Evolutionary conservation across 2,888 invertebrate genomes (phyloP), one percentile per base, ranked within the genome.

Genomic region (Gortyna flavago): DNA sequence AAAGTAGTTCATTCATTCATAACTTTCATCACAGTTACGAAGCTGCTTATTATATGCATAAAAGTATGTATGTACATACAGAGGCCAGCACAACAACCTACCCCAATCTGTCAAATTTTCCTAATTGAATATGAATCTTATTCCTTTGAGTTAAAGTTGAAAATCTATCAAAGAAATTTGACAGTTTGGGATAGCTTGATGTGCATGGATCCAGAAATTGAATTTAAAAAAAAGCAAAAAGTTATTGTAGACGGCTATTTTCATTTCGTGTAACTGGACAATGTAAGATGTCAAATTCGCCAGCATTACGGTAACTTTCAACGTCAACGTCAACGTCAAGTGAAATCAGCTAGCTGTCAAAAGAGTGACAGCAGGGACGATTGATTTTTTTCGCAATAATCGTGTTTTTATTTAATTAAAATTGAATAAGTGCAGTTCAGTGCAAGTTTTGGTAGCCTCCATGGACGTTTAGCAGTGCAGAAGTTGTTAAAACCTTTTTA

Each of bases 361-460:
- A 57, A 59, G 62, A 61, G 51, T 85, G 84, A 80, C 86, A 83
- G 84, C 66, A 79, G 51, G 41, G 78, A 62, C 80, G 78, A 81
- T 85, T 85, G 89, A 87, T 87, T 88, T 88, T 84, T 87, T 77
- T 83, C 83, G 86, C 79, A 84, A 73, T 88, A 51, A 66, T 51
- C 67, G 81, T 84, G 82, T 85, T 81, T 86, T 80, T 85, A 85
- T 77, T 86, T 83, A 77, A 83, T 79, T 87, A 70, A 73, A 77
- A 72, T 67, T 68, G 48, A 70, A 44, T 67, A 75, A 74, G 73
- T 81, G 80, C 54, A 59, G 81, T 54, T 74, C 35, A 59, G 81
- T 79, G 75, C 66, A 67, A 83, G n/a, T 69, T 77, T 70, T 75
- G 61, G 57, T 71, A 68, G 32, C 75, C 51, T 85, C 62, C 75